Evolutionary conservation across 2,113 vertebrate species (phyloP).

Genomic region (Antechinus stuartii): DNA sequence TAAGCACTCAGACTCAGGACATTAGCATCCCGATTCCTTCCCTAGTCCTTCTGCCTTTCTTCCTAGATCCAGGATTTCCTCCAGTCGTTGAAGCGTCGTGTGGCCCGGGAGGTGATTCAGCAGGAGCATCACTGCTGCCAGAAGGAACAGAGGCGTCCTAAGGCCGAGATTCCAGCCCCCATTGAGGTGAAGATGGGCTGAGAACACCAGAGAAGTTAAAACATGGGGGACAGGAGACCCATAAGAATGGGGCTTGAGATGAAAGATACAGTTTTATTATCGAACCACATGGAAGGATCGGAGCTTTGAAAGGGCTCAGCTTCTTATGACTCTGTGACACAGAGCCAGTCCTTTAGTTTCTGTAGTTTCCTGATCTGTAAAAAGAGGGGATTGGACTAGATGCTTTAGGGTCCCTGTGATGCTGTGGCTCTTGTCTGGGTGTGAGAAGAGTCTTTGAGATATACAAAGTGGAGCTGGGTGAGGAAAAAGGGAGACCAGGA

Average conservation of each 20-base stretch:
- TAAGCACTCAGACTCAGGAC: not conserved
- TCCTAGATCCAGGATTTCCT: constrained; percentile 71
- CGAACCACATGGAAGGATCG: not conserved
- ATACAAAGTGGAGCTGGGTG: not conserved
- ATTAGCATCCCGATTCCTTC: not conserved
- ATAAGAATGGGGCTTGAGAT: not conserved
- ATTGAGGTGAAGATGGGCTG: constrained; percentile 70
- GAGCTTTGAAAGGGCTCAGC: not conserved
- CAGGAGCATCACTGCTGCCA: constrained; percentile 35
- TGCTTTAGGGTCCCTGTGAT: not conserved
- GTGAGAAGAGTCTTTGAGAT: not conserved
- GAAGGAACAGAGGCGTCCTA: constrained; percentile 1
- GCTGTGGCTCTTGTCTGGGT: not conserved
- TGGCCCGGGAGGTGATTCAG: constrained; percentile 65
- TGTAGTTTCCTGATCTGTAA: not conserved
- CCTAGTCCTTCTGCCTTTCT: not conserved
- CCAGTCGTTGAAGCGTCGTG: constrained; percentile 70
- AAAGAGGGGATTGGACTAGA: not conserved
- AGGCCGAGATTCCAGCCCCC: constrained; percentile 66
- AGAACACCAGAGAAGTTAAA: not conserved
- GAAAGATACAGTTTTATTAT: not conserved
- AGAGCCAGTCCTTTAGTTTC: not conserved
- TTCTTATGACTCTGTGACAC: not conserved
- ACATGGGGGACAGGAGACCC: not conserved
- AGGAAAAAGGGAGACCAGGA: not conserved